A percentile compares a stretch with the other conserved stretches of the same genome.
Evolutionary conservation across 1,140 invertebrate genomes (phyloP).

Genomic region (Scaptomyza hsui): DNA sequence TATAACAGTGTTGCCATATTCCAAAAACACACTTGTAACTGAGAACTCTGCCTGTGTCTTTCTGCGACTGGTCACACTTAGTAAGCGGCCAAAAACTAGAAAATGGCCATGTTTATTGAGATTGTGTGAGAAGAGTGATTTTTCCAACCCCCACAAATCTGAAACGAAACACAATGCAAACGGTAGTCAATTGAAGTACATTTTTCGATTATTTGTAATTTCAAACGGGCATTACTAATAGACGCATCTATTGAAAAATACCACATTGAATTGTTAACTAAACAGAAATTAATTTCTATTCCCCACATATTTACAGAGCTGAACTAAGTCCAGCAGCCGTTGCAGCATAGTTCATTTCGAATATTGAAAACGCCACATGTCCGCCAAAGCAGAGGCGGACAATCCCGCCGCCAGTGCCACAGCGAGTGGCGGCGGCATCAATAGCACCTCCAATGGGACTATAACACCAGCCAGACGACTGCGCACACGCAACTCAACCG

Average conservation of each 20-base stretch:
- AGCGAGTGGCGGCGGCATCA: slow-evolving; percentile 30
- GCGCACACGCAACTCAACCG: slow-evolving; percentile 76
- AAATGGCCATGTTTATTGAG: slow-evolving; percentile 36
- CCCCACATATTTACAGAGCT: slow-evolving; percentile 44
- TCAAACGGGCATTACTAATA: slow-evolving; percentile 15
- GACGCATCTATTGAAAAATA: slow-evolving; percentile 22
- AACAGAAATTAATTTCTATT: background rate
- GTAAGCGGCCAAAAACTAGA: slow-evolving; percentile 17
- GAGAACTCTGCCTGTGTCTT: background rate
- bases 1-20: slow-evolving; percentile 17
- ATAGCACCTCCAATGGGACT: slow-evolving; percentile 58
- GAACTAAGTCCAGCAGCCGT: slow-evolving; percentile 32
- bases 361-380: slow-evolving; percentile 47
- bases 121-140: slow-evolving; percentile 26
- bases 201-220: slow-evolving; percentile 25
- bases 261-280: slow-evolving; percentile 23
- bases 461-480: slow-evolving; percentile 74
- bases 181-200: slow-evolving; percentile 13
- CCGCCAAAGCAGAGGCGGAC: slow-evolving; percentile 71
- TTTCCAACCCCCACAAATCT: slow-evolving; percentile 20
- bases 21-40: slow-evolving; percentile 29
- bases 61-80: slow-evolving; percentile 32
- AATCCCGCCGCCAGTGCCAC: slow-evolving; percentile 45
- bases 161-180: slow-evolving; percentile 16
- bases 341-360: slow-evolving; percentile 49